Conservation (phyloP, 1,140 invertebrate genomes). For the Drusus annulatus region DNA sequence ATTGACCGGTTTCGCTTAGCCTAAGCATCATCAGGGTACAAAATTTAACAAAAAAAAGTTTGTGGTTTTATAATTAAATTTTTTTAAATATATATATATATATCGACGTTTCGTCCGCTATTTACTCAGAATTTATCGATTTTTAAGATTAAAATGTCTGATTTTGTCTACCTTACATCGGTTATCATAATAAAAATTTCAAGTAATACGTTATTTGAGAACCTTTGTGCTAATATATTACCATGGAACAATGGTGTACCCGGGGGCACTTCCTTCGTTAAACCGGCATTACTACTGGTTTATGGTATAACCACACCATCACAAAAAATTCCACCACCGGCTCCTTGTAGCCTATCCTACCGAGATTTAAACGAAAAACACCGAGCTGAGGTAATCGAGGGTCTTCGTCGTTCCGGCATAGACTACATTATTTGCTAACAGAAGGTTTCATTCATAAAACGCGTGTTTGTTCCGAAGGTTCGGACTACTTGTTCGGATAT, state of each 20-base stretch:
- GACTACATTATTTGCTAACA: slow-evolving; percentile 27
- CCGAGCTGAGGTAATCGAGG: background rate
- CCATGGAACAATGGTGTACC: slow-evolving; percentile 31
- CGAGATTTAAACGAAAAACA: background rate
- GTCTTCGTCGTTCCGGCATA: background rate
- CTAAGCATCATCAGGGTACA: too few relatives aligned
- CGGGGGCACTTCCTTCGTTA: slow-evolving; percentile 35
- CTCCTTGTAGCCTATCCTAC: background rate
- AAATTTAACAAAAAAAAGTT: too few relatives aligned
- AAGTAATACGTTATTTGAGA: background rate
- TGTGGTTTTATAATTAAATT: too few relatives aligned
- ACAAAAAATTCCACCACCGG: background rate
- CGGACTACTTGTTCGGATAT: background rate
- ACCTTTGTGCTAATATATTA: slow-evolving; percentile 13
- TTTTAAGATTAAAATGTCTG: too few relatives aligned
- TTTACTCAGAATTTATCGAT: too few relatives aligned
- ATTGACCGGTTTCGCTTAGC: too few relatives aligned
- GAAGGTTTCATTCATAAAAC: slow-evolving; percentile 37
- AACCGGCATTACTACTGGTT: slow-evolving; percentile 42
- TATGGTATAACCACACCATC: background rate
- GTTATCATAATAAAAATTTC: too few relatives aligned
- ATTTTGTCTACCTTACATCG: too few relatives aligned
- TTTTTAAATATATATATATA: too few relatives aligned
- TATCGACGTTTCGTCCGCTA: too few relatives aligned
- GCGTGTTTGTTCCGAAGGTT: background rate